Evolutionary conservation across 2,888 invertebrate species (phyloP).

Genomic region (Notocelia uddmanniana): DNA sequence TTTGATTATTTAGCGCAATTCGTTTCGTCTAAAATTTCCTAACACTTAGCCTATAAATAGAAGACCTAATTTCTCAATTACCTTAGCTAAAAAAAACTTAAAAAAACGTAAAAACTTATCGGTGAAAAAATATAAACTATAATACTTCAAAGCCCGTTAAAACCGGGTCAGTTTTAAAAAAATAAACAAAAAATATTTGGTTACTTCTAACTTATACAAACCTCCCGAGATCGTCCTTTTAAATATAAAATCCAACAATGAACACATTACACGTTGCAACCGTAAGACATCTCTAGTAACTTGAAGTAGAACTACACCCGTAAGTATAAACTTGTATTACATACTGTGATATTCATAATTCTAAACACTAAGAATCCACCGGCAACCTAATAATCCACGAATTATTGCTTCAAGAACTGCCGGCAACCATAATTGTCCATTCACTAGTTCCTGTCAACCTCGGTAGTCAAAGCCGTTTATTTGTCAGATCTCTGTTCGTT

Average conservation of each 20-base stretch:
- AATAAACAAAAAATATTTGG: constrained; percentile 71
- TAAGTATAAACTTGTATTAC: constrained; percentile 73
- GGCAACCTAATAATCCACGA: constrained; percentile 18
- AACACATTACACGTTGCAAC: constrained; percentile 78
- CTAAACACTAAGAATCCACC: constrained; percentile 48
- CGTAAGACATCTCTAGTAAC: constrained; percentile 69
- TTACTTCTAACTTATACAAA: constrained; percentile 68
- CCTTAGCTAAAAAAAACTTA: constrained; percentile 59
- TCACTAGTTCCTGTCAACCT: constrained; percentile 5
- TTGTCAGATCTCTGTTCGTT: constrained; percentile 83
- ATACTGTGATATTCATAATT: constrained; percentile 65
- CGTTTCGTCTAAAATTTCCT: constrained; percentile 68
- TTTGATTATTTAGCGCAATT: constrained; percentile 65
- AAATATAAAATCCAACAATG: constrained; percentile 73
- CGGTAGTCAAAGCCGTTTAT: constrained; percentile 56
- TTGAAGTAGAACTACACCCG: constrained; percentile 83
- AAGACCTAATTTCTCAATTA: constrained; percentile 70
- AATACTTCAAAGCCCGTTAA: constrained; percentile 83
- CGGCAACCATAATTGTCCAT: constrained; percentile 18
- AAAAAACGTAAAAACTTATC: constrained; percentile 54
- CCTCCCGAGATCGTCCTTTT: constrained; percentile 69
- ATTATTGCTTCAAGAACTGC: constrained; percentile 39
- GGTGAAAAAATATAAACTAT: constrained; percentile 71
- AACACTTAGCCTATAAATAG: constrained; percentile 72
- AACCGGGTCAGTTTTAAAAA: constrained; percentile 74